These are phyloP conservation scores for Peribatodes rhomboidaria DNA, from an alignment of 2,888 invertebrate genomes.

Conservation along the genomic window DNA sequence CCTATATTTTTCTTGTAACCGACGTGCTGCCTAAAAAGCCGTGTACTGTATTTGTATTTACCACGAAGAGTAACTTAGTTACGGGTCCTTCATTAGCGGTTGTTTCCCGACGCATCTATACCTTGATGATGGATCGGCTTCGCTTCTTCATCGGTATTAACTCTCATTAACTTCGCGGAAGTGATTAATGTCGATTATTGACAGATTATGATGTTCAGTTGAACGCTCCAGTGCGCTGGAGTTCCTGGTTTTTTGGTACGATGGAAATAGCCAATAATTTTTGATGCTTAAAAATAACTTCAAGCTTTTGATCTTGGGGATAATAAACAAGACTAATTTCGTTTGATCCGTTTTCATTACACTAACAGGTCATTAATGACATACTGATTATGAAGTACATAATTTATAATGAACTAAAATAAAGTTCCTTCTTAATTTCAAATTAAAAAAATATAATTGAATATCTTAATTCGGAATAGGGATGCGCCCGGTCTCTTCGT, in stretches of 20 bases:
- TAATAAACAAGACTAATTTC: neutral
- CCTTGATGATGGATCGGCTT: constrained; percentile 53
- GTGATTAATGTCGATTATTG: constrained; percentile 63
- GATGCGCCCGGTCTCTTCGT: constrained; percentile 48
- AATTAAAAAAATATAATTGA: constrained; percentile 45
- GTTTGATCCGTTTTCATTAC: too few relatives aligned
- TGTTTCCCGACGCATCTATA: constrained; percentile 13
- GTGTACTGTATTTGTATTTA: neutral
- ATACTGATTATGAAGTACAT: neutral
- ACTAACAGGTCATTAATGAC: neutral
- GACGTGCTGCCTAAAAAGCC: too few relatives aligned
- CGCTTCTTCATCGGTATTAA: constrained; percentile 50
- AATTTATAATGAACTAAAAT: constrained; percentile 12
- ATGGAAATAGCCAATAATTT: neutral
- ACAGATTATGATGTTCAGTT: constrained; percentile 42
- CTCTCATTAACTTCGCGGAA: constrained; percentile 55
- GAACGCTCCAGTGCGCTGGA: too few relatives aligned
- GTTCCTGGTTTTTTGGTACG: constrained; percentile 5
- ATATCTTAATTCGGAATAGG: constrained; percentile 54
- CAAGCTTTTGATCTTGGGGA: neutral
- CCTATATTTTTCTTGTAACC: too few relatives aligned
- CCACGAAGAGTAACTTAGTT: neutral
- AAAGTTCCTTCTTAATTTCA: constrained; percentile 20
- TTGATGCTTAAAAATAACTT: neutral
- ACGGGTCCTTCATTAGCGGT: neutral